Percentiles rank a stretch among this genome's conserved stretches.
phyloP scores from a whole-genome alignment of 2,888 invertebrate species.

The Coremacera marginata region DNA sequence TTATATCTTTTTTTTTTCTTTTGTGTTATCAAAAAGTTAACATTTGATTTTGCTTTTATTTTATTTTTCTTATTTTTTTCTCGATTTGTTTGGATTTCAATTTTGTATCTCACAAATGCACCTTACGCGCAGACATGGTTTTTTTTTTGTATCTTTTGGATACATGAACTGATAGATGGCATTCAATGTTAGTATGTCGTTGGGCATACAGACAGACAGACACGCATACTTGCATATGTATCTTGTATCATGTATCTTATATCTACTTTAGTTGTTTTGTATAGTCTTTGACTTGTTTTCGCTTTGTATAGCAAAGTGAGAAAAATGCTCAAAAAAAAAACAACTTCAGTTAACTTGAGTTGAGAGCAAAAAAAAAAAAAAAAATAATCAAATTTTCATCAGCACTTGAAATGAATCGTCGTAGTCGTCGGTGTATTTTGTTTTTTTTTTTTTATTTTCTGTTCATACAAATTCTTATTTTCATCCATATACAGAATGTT shows the following conservation, averaged over 20 bases:
- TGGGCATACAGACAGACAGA: neutral
- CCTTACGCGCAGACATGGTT: conserved; percentile 30
- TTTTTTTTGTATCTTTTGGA: neutral
- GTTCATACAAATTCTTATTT: neutral
- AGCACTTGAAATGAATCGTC: conserved; percentile 56
- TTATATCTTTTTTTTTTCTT: conserved; percentile 32
- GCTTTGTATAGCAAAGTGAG: conserved; percentile 52
- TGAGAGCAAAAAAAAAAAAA: conserved; percentile 39
- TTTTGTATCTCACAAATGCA: conserved; percentile 22
- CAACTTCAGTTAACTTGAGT: conserved; percentile 41
- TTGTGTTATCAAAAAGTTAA: conserved; percentile 40
- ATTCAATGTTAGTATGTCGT: conserved; percentile 6
- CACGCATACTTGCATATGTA: neutral
- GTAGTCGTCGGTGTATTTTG: neutral
- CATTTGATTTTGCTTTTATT: conserved; percentile 42
- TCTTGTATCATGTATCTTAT: conserved; percentile 27
- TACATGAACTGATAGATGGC: neutral
- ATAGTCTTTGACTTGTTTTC: conserved; percentile 23
- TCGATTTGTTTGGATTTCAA: neutral
- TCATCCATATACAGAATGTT: neutral
- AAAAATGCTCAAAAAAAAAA: conserved; percentile 60
- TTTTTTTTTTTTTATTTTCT: too few species aligned
- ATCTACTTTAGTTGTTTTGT: conserved; percentile 6
- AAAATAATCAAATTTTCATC: conserved; percentile 61
- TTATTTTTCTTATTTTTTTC: neutral